A percentile compares a stretch with the other conserved stretches of the same genome.
These are phyloP conservation scores for Polyommatus iphigenia DNA, from an alignment of 2,888 invertebrate genomes.

Conservation along the genomic window DNA sequence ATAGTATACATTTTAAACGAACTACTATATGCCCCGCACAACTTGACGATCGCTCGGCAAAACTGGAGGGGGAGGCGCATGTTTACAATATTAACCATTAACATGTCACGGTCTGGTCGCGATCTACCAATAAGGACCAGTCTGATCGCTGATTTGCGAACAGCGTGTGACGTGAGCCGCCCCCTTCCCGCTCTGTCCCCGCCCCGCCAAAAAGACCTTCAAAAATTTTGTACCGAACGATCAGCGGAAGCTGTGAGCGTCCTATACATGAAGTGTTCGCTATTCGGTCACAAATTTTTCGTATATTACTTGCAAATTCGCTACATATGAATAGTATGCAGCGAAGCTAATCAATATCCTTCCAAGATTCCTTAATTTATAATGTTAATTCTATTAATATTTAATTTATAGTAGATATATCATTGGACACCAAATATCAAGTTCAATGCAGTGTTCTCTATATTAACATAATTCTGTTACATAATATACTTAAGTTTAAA, in stretches of 20 bases:
- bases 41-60: not conserved
- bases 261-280: not conserved
- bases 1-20: not conserved
- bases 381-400: not conserved
- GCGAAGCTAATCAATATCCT: slow-evolving; percentile 22
- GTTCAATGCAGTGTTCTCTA: slow-evolving; percentile 22
- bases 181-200: not conserved
- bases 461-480: not conserved
- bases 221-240: no score
- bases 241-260: not conserved
- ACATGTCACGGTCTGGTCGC: not conserved
- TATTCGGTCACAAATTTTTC: not conserved
- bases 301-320: not conserved
- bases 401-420: not conserved
- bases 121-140: not conserved
- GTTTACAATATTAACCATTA: no score
- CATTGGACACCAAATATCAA: slow-evolving; percentile 22
- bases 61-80: not conserved
- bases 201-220: not conserved
- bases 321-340: not conserved
- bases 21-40: not conserved
- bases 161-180: not conserved
- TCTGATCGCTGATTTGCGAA: not conserved
- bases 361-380: slow-evolving; percentile 14
- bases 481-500: not conserved